Base-by-base conservation (phyloP, 2,888 invertebrate genomes). In the Hirudinaria manillensis region DNA sequence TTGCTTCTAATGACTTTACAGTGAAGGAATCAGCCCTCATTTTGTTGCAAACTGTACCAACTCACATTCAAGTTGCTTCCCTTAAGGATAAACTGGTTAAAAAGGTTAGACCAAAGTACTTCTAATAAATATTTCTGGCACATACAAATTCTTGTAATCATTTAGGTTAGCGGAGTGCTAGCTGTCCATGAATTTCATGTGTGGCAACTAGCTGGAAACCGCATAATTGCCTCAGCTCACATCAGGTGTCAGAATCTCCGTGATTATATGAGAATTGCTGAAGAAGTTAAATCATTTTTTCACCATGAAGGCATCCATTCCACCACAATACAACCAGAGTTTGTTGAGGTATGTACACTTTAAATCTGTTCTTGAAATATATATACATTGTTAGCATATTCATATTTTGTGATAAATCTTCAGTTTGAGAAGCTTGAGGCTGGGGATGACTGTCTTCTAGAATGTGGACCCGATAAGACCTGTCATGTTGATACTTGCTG, bases 221-320 rank as follows among this genome's bases (percentile, higher is more conserved):
- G 95, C 80, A 96, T 97, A 80, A 96, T 98, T 80, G 97, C 97
- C 73, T 96, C 97, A 21, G 96, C 96, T 6, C 97, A 98, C 84
- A 94, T 98, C 83, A 90, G 93, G 81, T 96, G 96, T 87, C 90
- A 93, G 81, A 96, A 95, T 86, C 87, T 96, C 76, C 79, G 80
- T 1, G 97, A 97, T 84, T 98, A 98, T 85, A 96, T 97, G 94
- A 92, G 92, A 84, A 93, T 98, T 79, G 96, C 97, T 0, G 94
- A 94, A 84, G 92, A 93, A 84, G 93, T 98, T 13, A 98, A 97
- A 86, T 92, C 93, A 84, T 94, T 97, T 87, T 98, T 98, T 87
- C 98, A 98, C 86, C 93, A 96, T 84, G 95, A 96, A 86, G 97
- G 97, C 72, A 97, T 98, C 81, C 98, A 98, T 86, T 97, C 97